phyloP scores from a whole-genome alignment of 2,113 vertebrate genomes.

The Dinomys branickii region DNA sequence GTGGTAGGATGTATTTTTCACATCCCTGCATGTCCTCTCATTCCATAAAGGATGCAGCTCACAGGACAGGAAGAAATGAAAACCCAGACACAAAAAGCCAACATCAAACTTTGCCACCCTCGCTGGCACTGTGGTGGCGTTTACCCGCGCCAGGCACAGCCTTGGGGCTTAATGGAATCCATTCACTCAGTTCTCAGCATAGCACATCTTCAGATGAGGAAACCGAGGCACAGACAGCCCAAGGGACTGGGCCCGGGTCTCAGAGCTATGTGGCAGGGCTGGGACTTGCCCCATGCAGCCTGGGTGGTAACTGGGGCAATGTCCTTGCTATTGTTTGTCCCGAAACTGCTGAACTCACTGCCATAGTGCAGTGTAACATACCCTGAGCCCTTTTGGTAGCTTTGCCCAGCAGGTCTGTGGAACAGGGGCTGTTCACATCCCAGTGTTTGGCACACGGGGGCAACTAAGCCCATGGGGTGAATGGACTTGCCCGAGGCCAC shows the following conservation, averaged over 20 bases:
- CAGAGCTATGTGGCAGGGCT: not conserved
- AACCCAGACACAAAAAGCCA: not conserved
- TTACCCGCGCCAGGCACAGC: not conserved
- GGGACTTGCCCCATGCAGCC: not conserved
- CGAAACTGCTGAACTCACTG: not conserved
- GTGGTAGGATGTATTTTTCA: not conserved
- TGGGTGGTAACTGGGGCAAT: not conserved
- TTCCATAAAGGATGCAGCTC: not conserved
- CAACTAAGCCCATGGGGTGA: not conserved
- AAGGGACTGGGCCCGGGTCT: not conserved
- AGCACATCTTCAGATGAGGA: not conserved
- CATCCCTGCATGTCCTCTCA: not conserved
- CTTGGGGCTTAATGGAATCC: not conserved
- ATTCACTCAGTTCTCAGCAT: not conserved
- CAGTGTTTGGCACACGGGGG: not conserved
- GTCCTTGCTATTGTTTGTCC: not conserved
- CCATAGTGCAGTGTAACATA: fast-evolving
- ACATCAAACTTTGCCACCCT: fast-evolving
- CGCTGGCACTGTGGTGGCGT: not conserved
- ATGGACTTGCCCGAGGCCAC: not conserved
- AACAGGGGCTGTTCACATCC: not conserved
- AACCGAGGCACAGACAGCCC: not conserved
- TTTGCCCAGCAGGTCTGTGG: not conserved
- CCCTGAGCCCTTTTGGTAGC: not conserved
- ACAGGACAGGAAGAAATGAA: not conserved